Conservation (phyloP, 2,888 invertebrate species). For the Parochlus steinenii region DNA sequence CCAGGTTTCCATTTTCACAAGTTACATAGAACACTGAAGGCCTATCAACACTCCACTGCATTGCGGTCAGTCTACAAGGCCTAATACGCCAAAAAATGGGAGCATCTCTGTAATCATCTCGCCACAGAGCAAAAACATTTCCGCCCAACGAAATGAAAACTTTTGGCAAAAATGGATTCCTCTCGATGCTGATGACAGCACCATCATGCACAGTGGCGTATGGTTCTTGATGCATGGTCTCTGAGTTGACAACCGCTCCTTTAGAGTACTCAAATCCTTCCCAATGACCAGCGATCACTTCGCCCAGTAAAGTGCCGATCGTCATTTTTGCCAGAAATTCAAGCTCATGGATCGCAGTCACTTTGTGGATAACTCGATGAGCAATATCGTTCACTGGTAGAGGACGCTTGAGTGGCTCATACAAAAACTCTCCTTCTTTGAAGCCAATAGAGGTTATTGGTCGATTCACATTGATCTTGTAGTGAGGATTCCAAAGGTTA, state of each 20-base stretch:
- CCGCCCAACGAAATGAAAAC: constrained; percentile 57
- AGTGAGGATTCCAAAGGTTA: constrained; percentile 44
- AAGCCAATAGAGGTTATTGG: constrained; percentile 27
- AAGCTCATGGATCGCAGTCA: constrained; percentile 12
- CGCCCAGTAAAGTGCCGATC: constrained; percentile 32
- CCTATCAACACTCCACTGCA: constrained; percentile 59
- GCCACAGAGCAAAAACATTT: constrained; percentile 58
- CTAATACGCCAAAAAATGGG: constrained; percentile 53
- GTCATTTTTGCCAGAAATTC: constrained; percentile 19
- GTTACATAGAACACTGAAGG: constrained; percentile 54
- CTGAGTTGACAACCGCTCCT: constrained; percentile 41
- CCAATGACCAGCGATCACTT: constrained; percentile 37
- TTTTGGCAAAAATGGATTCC: constrained; percentile 44
- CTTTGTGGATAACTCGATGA: constrained; percentile 15
- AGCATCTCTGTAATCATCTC: constrained; percentile 39
- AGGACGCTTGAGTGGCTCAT: constrained; percentile 8
- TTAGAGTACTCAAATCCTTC: constrained; percentile 50
- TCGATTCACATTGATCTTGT: constrained; percentile 33
- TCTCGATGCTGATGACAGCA: constrained; percentile 38
- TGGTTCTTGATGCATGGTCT: constrained; percentile 31
- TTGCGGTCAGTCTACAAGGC: constrained; percentile 39
- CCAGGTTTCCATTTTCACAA: constrained; percentile 55
- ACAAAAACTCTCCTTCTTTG: constrained; percentile 19
- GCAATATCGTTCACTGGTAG: constrained; percentile 4
- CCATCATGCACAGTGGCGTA: constrained; percentile 51